Percentiles rank a stretch among this genome's conserved stretches.
Evolutionary conservation across 2,797 vertebrate species (phyloP).

Genomic region (Scleropages formosus): DNA sequence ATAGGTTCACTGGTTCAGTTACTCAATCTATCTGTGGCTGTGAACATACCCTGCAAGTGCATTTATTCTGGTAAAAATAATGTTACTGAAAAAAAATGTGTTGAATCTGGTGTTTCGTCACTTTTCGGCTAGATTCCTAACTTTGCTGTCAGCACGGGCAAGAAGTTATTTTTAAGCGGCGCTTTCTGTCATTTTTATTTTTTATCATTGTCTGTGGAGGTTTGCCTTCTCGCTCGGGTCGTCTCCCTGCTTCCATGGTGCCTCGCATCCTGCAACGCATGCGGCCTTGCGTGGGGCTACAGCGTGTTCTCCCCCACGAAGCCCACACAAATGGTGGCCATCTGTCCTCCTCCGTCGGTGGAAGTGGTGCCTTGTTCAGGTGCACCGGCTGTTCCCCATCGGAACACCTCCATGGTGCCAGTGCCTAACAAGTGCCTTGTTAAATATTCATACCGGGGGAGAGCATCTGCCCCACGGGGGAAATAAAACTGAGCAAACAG

Average conservation of each 20-base stretch:
- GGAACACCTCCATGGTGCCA: conserved; percentile 46
- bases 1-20: too few species aligned
- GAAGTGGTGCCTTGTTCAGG: conserved; percentile 44
- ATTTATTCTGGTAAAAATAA: too few species aligned
- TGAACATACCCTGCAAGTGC: too few species aligned
- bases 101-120: too few species aligned
- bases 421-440: conserved; percentile 58
- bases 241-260: background rate
- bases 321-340: conserved; percentile 58
- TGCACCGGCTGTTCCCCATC: conserved; percentile 55
- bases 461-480: conserved; percentile 32
- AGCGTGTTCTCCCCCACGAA: conserved; percentile 7
- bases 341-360: conserved; percentile 56
- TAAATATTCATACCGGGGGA: conserved; percentile 57
- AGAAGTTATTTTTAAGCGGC: too few species aligned
- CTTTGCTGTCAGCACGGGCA: too few species aligned
- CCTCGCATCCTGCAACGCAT: background rate
- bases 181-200: too few species aligned
- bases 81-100: too few species aligned
- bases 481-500: conserved; percentile 29
- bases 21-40: too few species aligned
- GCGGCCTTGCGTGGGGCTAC: background rate
- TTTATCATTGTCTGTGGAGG: too few species aligned
- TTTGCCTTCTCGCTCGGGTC: too few species aligned
- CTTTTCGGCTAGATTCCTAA: too few species aligned